Evolutionary conservation across 2,888 invertebrate species (phyloP).

Genomic region (Cryptocheilus praepositus): DNA sequence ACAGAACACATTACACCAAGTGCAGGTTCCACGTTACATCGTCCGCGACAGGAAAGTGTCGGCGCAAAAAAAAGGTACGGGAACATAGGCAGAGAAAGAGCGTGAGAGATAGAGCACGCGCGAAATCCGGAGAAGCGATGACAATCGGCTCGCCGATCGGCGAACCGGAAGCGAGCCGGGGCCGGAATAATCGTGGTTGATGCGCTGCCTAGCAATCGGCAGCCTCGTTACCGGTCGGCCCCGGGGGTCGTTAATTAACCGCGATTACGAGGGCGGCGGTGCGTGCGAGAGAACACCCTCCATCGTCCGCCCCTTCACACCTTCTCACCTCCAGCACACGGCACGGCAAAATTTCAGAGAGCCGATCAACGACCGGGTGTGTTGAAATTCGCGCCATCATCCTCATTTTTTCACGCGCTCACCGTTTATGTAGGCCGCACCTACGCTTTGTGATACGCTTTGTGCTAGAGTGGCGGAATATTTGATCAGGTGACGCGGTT

Average conservation of each 20-base stretch:
- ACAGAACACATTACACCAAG: too few species aligned
- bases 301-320: conserved; percentile 4
- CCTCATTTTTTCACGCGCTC: too few species aligned
- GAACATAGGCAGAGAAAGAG: background rate
- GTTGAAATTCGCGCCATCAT: too few species aligned
- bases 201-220: conserved; percentile 63
- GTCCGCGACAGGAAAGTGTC: background rate
- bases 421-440: too few species aligned
- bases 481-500: too few species aligned
- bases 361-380: too few species aligned
- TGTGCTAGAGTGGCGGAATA: too few species aligned
- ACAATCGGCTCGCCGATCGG: conserved; percentile 55
- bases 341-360: background rate
- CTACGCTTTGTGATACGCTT: too few species aligned
- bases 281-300: conserved; percentile 60
- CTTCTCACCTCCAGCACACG: conserved; percentile 8
- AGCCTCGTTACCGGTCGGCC: conserved; percentile 63
- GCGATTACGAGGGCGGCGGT: conserved; percentile 66
- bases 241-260: conserved; percentile 67
- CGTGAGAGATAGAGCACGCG: conserved; percentile 2
- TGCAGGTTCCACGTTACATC: too few species aligned
- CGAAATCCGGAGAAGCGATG: conserved; percentile 36
- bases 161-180: conserved; percentile 58
- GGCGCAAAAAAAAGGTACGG: background rate
- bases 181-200: conserved; percentile 65